A percentile compares a stretch with the other conserved stretches of the same genome.
Evolutionary conservation across 2,888 invertebrate species (phyloP).

Genomic region (Temnothorax ravouxi): DNA sequence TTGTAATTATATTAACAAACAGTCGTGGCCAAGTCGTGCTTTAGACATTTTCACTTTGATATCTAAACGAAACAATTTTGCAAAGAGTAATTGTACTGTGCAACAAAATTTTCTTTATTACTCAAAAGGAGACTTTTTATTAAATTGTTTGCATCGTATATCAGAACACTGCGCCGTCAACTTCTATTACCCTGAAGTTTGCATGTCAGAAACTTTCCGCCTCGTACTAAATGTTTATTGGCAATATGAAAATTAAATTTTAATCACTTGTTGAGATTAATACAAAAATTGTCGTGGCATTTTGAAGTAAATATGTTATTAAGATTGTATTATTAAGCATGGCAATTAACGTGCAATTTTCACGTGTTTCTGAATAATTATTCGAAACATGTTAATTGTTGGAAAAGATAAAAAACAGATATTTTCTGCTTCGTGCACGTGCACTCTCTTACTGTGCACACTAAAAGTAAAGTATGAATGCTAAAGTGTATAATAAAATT

Average conservation of each 20-base stretch:
- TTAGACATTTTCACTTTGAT: conserved; percentile 39
- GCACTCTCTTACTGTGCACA: neutral
- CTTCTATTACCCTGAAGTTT: conserved; percentile 29
- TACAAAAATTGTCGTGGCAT: conserved; percentile 9
- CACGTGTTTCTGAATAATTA: neutral
- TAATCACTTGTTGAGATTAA: neutral
- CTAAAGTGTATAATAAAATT: conserved; percentile 4
- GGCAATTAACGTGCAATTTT: neutral
- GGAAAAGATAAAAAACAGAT: neutral
- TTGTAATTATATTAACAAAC: conserved; percentile 30
- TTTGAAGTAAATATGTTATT: neutral
- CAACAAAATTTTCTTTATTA: conserved; percentile 25
- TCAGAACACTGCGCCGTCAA: conserved; percentile 15
- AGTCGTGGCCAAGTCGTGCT: conserved; percentile 23
- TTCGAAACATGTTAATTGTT: neutral
- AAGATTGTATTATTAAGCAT: neutral
- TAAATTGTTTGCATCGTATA: conserved; percentile 36
- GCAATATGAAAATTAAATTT: conserved; percentile 20
- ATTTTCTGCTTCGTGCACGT: neutral
- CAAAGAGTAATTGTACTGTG: conserved; percentile 27
- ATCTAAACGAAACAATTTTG: conserved; percentile 30
- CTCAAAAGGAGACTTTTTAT: conserved; percentile 19
- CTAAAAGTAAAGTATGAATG: too few species aligned
- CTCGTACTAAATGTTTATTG: conserved; percentile 17
- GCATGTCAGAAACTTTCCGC: conserved; percentile 3